Conservation (phyloP, 2,888 invertebrate genomes). For the Slavum lentiscoides region DNA sequence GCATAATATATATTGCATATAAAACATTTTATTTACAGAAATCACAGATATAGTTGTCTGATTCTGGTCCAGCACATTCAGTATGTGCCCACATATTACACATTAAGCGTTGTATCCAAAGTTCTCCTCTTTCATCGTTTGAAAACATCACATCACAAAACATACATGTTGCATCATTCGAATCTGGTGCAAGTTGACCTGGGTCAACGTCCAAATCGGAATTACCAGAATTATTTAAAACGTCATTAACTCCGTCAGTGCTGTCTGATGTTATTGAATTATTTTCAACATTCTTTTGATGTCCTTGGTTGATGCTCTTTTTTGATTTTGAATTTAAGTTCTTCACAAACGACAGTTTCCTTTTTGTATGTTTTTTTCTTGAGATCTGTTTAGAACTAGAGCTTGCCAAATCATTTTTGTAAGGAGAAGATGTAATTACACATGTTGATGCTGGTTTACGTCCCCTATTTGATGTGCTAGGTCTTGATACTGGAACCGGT, state of each 20-base stretch:
- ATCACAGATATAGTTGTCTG: neutral
- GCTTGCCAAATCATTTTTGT: conserved; percentile 9
- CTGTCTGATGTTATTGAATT: too few relatives aligned
- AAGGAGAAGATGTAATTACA: conserved; percentile 8
- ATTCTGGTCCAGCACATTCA: conserved; percentile 5
- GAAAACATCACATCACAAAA: conserved; percentile 35
- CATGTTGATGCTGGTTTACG: conserved; percentile 5
- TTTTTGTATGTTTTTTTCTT: neutral
- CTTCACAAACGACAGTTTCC: neutral
- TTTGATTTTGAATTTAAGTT: neutral
- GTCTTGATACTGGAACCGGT: neutral
- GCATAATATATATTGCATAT: too few relatives aligned
- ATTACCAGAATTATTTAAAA: neutral
- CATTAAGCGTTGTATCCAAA: conserved; percentile 43
- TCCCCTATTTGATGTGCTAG: neutral
- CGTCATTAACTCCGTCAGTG: neutral
- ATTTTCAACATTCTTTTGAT: neutral
- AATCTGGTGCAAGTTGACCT: conserved; percentile 16
- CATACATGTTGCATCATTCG: conserved; percentile 38
- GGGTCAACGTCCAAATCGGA: neutral
- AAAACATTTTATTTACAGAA: neutral
- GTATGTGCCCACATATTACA: conserved; percentile 39
- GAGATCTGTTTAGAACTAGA: neutral
- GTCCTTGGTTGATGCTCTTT: neutral
- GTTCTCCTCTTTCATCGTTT: conserved; percentile 23